phyloP scores from a whole-genome alignment of 2,888 invertebrate species.

The Fabriciana adippe region DNA sequence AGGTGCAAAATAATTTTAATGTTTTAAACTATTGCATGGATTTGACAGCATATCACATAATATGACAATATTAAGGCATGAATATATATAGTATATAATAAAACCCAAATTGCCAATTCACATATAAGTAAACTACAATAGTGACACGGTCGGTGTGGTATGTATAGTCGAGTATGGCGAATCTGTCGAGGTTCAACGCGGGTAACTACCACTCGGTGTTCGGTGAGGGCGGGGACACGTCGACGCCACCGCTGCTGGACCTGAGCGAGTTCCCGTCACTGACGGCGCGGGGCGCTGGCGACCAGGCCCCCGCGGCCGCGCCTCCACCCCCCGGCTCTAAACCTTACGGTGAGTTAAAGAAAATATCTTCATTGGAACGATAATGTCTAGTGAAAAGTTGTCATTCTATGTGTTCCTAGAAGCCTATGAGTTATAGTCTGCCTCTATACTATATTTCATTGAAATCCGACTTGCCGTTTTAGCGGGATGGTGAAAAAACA shows the following conservation, averaged over 20 bases:
- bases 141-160: slow-evolving; percentile 29
- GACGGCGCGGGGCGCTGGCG: slow-evolving; percentile 92
- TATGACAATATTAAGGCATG: too few species aligned
- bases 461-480: too few species aligned
- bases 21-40: too few species aligned
- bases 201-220: slow-evolving; percentile 93
- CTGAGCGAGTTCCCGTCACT: slow-evolving; percentile 96
- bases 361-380: background rate
- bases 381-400: background rate
- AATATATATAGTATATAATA: too few species aligned
- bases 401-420: background rate
- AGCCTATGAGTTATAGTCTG: too few species aligned
- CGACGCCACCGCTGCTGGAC: slow-evolving; percentile 93
- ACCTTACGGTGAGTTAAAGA: slow-evolving; percentile 87
- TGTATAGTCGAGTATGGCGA: slow-evolving; percentile 83
- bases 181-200: slow-evolving; percentile 82
- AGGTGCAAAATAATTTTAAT: too few species aligned
- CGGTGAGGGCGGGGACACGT: slow-evolving; percentile 87
- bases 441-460: too few species aligned
- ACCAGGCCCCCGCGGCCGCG: slow-evolving; percentile 90
- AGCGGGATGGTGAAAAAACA: too few species aligned
- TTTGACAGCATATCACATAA: too few species aligned
- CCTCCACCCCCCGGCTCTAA: slow-evolving; percentile 95
- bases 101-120: background rate
- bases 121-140: slow-evolving; percentile 16